Base-by-base conservation (phyloP, 2,113 vertebrate species). In the Antidorcas marsupialis region DNA sequence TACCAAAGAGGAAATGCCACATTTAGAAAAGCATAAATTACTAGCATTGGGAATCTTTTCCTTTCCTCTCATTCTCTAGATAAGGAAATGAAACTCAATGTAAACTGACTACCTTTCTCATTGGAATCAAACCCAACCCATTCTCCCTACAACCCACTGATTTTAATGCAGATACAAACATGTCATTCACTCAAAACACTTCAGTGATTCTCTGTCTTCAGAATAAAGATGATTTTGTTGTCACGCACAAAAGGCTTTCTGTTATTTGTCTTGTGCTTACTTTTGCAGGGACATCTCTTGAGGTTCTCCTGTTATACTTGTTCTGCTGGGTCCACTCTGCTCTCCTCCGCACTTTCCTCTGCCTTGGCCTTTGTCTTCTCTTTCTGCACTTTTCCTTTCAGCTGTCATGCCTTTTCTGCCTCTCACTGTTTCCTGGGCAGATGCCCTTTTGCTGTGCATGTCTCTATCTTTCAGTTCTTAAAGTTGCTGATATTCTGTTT, bases 11-110 rank as follows among this genome's bases (percentile, higher is more conserved):
- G 62, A 85, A 60, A 71, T 11, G 52, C 30, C 7, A 2, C 50
- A 62, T 33, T 92, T 67, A 78, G 82, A 89, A 94, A 88, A 74
- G 14, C 79, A 47, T 30, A 52, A 67, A n/a, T 86, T 57, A 62
- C 78, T 91, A 59, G 27, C 76, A 62, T 4, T 33, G 39, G 88
- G 88, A 92, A 67, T 81, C 23, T 71, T 4, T 92, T 60, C 21
- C 71, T 87, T 92, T 89, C 45, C n/a, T 94, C 71, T 86, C 53
- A 9, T 76, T 92, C 76, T 67, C 67, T 55, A 86, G 25, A 43
- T 84, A 36, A 95, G 76, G 76, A 62, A 89, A 89, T 93, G 57
- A 55, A 88, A 94, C 82, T 71, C 74, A 33, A 0, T 12, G n/a
- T 43, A 90, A 55, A 64, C 50, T 91, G 36, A 71, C 87, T 82